These are phyloP conservation scores for Xenopus borealis DNA, from an alignment of 2,113 vertebrate genomes.

Conservation along the genomic window DNA sequence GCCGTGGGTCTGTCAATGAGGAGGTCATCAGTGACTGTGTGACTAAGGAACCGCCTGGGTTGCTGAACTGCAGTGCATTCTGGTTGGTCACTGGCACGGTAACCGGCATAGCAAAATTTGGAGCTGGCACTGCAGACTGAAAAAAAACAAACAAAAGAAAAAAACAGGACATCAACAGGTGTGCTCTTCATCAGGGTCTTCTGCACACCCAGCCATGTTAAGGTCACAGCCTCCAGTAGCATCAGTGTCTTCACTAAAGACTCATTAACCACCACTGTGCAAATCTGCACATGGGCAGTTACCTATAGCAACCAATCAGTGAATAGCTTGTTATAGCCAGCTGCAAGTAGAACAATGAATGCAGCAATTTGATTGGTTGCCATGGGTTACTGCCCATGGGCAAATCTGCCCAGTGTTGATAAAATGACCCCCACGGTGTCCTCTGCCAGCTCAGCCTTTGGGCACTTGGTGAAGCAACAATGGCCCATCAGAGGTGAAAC, in stretches of 20 bases:
- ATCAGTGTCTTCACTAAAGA: accelerated
- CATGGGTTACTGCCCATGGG: no score
- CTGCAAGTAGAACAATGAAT: no score
- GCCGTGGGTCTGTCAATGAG: conserved; percentile 86
- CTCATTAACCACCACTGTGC: no score
- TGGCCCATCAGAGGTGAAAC: no score
- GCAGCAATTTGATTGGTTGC: no score
- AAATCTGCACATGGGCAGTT: no score
- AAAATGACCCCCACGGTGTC: not conserved
- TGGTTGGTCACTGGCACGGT: conserved; percentile 92
- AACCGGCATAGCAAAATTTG: conserved; percentile 95
- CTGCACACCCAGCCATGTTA: not conserved
- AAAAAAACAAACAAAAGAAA: conserved; percentile 53
- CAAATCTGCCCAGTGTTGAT: no score
- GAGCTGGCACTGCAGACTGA: conserved; percentile 87
- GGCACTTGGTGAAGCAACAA: no score
- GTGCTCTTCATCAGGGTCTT: not conserved
- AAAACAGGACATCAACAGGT: not conserved
- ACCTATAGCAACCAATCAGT: no score
- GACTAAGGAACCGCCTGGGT: conserved; percentile 81
- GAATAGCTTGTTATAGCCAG: no score
- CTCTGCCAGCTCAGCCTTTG: no score
- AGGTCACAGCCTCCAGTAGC: not conserved
- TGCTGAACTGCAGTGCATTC: conserved; percentile 89
- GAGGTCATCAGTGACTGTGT: conserved; percentile 89